Base-by-base conservation (phyloP, 2,113 vertebrate genomes). In the Polypterus bichir region DNA sequence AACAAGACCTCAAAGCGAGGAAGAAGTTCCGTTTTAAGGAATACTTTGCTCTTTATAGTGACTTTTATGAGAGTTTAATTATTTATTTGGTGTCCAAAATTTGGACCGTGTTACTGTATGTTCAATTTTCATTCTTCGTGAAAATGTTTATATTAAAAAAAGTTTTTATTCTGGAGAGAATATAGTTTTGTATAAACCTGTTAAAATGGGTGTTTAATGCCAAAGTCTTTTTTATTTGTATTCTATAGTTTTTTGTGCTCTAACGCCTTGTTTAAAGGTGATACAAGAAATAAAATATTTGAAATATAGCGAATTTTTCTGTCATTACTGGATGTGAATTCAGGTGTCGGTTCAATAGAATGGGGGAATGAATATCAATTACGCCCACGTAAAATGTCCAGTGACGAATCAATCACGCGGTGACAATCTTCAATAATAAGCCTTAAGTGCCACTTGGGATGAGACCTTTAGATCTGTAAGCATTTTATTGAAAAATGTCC, bases 161-260 rank as follows among this genome's bases (percentile, higher is more conserved):
- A 80, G 84, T 81, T 82, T 80, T 86, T 87, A 77, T 78, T 83
- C 79, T 76, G 58, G 46, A 78, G 79, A 44, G 79, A 75, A 61
- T 83, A 82, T 92, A 91, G 88, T 92, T 92, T 92, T 92, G 89
- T 93, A 92, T 83, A 82, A 66, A 77, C 81, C 78, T 86, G 78
- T 86, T 77, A 78, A 66, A 67, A 65, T 72, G 77, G 78, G 77
- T 86, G 84, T 88, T 77, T 72, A 69, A 91, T 84, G 88, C 91
- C 92, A 94, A 94, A 94, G 91, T 83, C 85, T 73, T 73, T 75
- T 89, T 77, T 86, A 62, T 83, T 81, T 81, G 79, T 82, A 78
- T 79, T 77, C 66, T 70, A 65, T 75, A 68, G 73, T 74, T 27
- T 27, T 76, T 44, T 74, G 70, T 27, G 27, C 27, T 2, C 60